phyloP scores from a whole-genome alignment of 2,797 vertebrate species.

The Falco rusticolus region DNA sequence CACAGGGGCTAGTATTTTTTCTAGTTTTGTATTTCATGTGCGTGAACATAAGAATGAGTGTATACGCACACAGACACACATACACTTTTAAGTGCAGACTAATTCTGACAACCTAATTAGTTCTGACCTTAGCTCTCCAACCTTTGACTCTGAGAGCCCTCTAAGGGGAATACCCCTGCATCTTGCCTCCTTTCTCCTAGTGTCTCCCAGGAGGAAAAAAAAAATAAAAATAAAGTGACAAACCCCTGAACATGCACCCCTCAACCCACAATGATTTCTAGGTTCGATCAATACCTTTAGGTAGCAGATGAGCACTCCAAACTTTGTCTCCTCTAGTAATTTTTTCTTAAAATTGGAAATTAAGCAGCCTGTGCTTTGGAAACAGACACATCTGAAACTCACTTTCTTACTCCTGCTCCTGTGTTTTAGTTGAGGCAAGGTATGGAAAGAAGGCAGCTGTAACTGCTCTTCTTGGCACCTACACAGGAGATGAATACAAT shows the following conservation, averaged over 20 bases:
- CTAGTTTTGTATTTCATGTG: neutral
- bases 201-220: neutral
- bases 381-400: neutral
- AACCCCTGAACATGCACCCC: neutral
- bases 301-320: neutral
- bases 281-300: neutral
- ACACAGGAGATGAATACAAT: neutral
- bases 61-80: neutral
- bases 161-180: neutral
- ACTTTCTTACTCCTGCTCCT: neutral
- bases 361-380: neutral
- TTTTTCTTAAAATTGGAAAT: neutral
- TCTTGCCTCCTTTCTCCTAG: neutral
- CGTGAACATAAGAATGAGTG: neutral
- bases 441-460: neutral
- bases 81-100: neutral
- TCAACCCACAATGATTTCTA: accelerated
- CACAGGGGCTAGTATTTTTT: neutral
- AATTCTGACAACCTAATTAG: neutral
- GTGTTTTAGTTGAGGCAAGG: neutral
- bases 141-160: neutral
- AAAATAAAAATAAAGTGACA: neutral
- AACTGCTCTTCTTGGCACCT: neutral
- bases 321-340: neutral
- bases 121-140: neutral